These are phyloP conservation scores for Nomada ruficornis DNA, from an alignment of 2,888 invertebrate genomes.

Conservation along the genomic window DNA sequence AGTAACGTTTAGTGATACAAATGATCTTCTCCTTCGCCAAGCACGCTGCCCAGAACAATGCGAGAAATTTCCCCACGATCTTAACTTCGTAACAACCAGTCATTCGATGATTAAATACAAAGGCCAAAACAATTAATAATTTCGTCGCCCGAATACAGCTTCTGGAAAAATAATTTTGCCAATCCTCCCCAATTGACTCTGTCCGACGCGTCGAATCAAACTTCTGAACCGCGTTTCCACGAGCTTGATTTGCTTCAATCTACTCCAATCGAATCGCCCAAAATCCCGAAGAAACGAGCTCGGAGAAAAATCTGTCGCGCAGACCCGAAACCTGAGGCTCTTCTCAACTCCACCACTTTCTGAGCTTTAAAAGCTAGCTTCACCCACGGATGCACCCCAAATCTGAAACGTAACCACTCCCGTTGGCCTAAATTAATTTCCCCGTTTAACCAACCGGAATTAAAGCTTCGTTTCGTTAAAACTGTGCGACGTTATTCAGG, in stretches of 20 bases:
- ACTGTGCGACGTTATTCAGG: neutral
- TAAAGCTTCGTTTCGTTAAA: neutral
- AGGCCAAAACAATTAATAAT: neutral
- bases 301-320: neutral
- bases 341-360: neutral
- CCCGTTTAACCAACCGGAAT: neutral
- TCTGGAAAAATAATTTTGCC: neutral
- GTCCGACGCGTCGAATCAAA: neutral
- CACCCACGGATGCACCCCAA: neutral
- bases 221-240: neutral
- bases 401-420: neutral
- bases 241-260: neutral
- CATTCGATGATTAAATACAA: constrained; percentile 24
- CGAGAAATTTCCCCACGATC: constrained; percentile 27
- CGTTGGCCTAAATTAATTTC: constrained; percentile 16
- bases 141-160: neutral
- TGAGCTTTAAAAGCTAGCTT: constrained; percentile 7
- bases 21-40: constrained; percentile 5
- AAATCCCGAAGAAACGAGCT: neutral
- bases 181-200: neutral
- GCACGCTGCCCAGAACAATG: constrained; percentile 25
- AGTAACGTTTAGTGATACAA: constrained; percentile 7
- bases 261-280: neutral
- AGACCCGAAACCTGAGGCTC: neutral
- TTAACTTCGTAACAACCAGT: constrained; percentile 38